phyloP scores from a whole-genome alignment of 2,113 vertebrate genomes.

The Corydoras maculifer region DNA sequence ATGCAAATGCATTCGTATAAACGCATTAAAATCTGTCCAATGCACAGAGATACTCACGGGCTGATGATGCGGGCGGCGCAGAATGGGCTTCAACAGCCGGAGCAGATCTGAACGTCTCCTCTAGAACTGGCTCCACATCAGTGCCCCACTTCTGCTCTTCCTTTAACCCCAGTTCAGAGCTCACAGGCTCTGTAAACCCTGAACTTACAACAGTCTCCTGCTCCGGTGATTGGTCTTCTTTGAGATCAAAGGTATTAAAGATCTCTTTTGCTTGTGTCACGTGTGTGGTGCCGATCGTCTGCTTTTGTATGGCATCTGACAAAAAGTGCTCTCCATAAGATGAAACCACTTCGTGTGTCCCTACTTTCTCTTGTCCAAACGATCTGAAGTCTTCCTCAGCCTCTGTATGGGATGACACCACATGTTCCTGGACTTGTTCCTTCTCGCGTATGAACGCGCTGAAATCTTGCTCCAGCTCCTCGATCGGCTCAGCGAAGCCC shows the following conservation, averaged over 20 bases:
- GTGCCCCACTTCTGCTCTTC: neutral
- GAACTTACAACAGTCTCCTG: neutral
- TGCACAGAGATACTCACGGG: conserved; percentile 30
- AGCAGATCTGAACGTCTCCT: conserved; percentile 12
- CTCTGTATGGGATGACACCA: conserved; percentile 5
- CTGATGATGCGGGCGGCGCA: conserved; percentile 21
- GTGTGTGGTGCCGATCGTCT: neutral
- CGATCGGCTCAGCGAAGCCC: neutral
- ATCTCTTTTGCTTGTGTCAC: neutral
- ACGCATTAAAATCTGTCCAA: neutral
- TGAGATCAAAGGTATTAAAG: neutral
- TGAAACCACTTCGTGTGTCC: neutral
- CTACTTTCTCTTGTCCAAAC: neutral
- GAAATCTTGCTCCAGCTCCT: neutral
- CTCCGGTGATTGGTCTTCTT: neutral
- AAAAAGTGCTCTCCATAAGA: neutral
- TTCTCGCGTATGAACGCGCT: conserved; percentile 24
- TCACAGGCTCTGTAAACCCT: neutral
- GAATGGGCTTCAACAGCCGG: conserved; percentile 17
- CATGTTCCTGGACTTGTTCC: neutral
- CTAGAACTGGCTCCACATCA: neutral
- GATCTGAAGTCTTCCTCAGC: neutral
- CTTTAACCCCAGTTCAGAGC: neutral
- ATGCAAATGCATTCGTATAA: neutral
- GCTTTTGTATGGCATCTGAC: neutral